Percentiles rank a stretch among this genome's conserved stretches.
These are phyloP conservation scores for Myioborus miniatus DNA, from an alignment of 2,797 vertebrate genomes.

Conservation along the genomic window DNA sequence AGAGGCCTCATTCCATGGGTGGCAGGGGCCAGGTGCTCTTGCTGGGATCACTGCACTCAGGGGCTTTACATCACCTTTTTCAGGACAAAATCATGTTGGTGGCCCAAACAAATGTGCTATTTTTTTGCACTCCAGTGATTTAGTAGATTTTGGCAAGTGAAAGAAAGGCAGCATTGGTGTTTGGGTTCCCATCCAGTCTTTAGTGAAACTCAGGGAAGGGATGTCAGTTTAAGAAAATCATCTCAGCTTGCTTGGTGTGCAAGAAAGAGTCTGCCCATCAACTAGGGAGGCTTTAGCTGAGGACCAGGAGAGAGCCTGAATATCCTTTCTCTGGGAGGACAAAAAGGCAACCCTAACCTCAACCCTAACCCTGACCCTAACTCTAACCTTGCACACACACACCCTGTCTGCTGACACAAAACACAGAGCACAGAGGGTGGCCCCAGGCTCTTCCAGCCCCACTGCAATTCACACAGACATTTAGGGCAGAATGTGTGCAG, in stretches of 20 bases:
- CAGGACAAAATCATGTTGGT: not conserved
- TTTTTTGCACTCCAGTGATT: not conserved
- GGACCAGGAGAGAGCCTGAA: not conserved
- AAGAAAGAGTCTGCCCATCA: not conserved
- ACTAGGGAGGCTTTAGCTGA: not conserved
- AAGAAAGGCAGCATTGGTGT: accelerated
- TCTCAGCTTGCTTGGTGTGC: not conserved
- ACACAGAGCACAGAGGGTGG: not conserved
- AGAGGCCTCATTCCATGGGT: not conserved
- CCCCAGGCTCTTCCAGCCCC: not conserved
- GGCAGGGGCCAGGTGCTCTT: not conserved
- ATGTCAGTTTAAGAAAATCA: not conserved
- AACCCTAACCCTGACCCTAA: not conserved
- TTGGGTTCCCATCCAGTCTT: not conserved
- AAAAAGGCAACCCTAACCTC: not conserved
- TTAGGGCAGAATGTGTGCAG: not conserved
- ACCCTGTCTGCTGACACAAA: not conserved
- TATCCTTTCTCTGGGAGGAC: not conserved
- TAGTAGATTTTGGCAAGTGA: not conserved
- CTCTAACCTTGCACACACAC: not conserved
- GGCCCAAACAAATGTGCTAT: not conserved
- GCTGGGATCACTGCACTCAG: not conserved
- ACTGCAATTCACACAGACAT: not conserved
- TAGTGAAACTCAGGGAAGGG: not conserved
- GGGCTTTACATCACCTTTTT: not conserved